Evolutionary conservation across 2,797 vertebrate genomes (phyloP), one percentile per base, ranked within the genome.

Genomic region (Gila robusta): DNA sequence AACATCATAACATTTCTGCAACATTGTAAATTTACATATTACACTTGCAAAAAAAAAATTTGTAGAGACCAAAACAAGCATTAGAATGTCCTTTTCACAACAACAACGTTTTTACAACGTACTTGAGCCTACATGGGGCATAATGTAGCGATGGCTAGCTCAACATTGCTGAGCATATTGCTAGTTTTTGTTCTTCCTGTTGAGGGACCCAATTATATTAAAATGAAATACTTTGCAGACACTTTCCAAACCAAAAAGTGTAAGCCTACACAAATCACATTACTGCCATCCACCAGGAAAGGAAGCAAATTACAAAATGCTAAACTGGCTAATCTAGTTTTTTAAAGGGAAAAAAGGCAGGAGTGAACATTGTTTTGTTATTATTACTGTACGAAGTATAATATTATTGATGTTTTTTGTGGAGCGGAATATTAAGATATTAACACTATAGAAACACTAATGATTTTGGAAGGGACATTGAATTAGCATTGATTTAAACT

Each of bases 171-270:
- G 37, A 79, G 37, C 16, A 64, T 19, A 64, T 19, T 79, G 56
- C 77, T 62, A 26, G 14, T 19, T 26, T 41, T 62, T 79, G 23
- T 79, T n/a, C 19, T 44, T 59, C n/a, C 26, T 71, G 69, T 16
- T 62, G 70, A 44, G 69, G 2, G 54, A n/a, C 59, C n/a, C 37
- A 71, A 82, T 73, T 83, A 79, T 26, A 35, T 73, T 47, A 6
- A 64, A 73, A 62, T 39, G 2, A 74, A 62, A 47, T 74, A 49
- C 14, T 47, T n/a, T 47, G 21, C 26, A 62, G 21, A 74, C 28
- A 17, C 11, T 23, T 44, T 73, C n/a, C 21, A 47, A 66, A 74
- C 17, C 10, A 3, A 82, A 82, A 19, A 72, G 35, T 62, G 37
- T 37, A 19, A 16, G 4, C 12, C 21, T 2, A 62, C 77, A 79